Evolutionary conservation across 2,797 vertebrate genomes (phyloP).

Genomic region (Scarus forsteni): DNA sequence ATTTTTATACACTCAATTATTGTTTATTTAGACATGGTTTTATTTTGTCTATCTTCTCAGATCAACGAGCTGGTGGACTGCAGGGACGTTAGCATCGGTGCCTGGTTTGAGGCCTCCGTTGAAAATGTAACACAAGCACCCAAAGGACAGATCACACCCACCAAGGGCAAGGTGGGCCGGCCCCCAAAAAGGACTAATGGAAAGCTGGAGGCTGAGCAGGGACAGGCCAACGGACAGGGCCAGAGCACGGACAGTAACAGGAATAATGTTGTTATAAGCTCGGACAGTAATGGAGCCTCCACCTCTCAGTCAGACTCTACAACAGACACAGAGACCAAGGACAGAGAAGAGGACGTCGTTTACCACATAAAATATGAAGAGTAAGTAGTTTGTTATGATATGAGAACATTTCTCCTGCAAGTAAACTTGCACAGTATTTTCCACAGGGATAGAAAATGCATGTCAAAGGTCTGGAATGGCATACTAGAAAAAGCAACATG

Average conservation of each 20-base stretch:
- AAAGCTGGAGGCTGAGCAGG: slow-evolving; percentile 83
- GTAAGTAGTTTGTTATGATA: slow-evolving; percentile 88
- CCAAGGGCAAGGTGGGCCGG: slow-evolving; percentile 90
- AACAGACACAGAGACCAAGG: slow-evolving; percentile 67
- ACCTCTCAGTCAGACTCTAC: slow-evolving; percentile 92
- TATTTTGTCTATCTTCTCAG: slow-evolving; percentile 76
- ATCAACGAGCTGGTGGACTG: slow-evolving; percentile 99
- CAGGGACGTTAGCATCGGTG: slow-evolving; percentile 93
- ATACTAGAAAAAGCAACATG: slow-evolving; percentile 5
- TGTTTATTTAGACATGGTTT: slow-evolving; percentile 8
- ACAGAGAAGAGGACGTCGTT: slow-evolving; percentile 88
- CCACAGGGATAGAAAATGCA: slow-evolving; percentile 2
- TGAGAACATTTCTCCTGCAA: background rate
- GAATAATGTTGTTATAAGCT: slow-evolving; percentile 85
- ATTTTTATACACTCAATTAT: too few relatives aligned
- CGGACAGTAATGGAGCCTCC: slow-evolving; percentile 90
- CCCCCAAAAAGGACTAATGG: slow-evolving; percentile 95
- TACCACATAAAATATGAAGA: slow-evolving; percentile 99
- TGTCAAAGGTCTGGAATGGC: background rate
- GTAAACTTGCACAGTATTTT: background rate
- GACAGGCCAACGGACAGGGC: slow-evolving; percentile 62
- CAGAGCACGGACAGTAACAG: slow-evolving; percentile 87
- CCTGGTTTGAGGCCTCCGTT: slow-evolving; percentile 98
- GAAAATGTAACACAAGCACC: slow-evolving; percentile 90
- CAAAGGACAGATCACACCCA: slow-evolving; percentile 87